These are phyloP conservation scores for Conus canariensis DNA, from an alignment of 2,888 invertebrate genomes.

Conservation along the genomic window DNA sequence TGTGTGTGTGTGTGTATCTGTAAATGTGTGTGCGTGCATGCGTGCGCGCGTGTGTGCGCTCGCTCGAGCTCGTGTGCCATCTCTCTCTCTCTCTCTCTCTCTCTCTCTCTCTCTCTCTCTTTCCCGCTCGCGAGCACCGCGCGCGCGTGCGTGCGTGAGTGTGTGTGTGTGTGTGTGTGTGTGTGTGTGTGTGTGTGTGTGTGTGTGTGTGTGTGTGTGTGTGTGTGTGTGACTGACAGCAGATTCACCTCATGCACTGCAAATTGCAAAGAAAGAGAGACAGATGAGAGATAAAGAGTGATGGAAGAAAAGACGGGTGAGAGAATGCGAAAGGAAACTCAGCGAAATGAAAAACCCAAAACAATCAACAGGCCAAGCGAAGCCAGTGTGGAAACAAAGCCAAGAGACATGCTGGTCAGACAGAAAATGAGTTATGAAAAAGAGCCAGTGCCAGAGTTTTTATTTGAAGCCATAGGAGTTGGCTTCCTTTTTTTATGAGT, in stretches of 20 bases:
- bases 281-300: neutral
- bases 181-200: neutral
- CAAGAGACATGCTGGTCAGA: too few relatives aligned
- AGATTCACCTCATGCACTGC: too few relatives aligned
- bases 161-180: conserved; percentile 14
- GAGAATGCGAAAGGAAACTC: too few relatives aligned
- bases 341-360: neutral
- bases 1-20: neutral
- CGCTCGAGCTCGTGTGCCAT: neutral
- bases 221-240: neutral
- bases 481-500: too few relatives aligned
- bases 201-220: neutral
- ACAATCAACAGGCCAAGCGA: neutral
- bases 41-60: too few relatives aligned
- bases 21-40: neutral
- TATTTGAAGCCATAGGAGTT: too few relatives aligned
- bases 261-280: neutral
- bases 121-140: neutral
- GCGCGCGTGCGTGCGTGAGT: neutral
- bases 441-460: too few relatives aligned
- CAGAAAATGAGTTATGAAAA: too few relatives aligned
- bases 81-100: neutral
- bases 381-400: too few relatives aligned
- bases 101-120: neutral
- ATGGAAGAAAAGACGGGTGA: neutral